Base-by-base conservation (phyloP, 1,140 invertebrate species). In the Lordiphosa collinella region DNA sequence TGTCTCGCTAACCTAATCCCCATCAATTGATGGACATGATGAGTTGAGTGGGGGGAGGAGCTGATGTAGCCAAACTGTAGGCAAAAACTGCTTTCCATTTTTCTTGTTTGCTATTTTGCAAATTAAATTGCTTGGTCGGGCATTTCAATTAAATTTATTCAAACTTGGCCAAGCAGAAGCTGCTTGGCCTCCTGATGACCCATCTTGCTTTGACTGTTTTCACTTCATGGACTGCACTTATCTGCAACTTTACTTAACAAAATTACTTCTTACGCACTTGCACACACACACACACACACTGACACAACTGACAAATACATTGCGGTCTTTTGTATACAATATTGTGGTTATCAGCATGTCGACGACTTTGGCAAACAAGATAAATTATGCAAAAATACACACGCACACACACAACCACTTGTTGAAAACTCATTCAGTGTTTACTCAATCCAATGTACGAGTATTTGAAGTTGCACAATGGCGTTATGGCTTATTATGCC, bases 321-420 rank as follows among this genome's bases (percentile, higher is more conserved):
- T 82, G 64, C 51, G 64, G 47, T 56, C 54, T 56, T 66, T 82
- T 59, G 38, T 75, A 54, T 50, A 67, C 47, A 47, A 56, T 41
- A 65, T 59, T 82, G 68, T 61, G 76, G 55, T 51, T 67, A 63
- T 57, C 61, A 57, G 64, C 41, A 49, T 61, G 58, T 61, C 55
- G 13, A 49, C 47, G 47, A 18, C 22, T 34, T 49, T 49, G 47
- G 59, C 58, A 58, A 73, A 73, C 58, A 84, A 72, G 55, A 84
- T 84, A 76, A 82, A 84, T 82, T 84, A 82, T 82, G 72, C 66
- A 67, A 75, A 75, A 76, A 71, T 73, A 48, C 49, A 62, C 55
- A 79, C 18, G 44, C 25, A 50, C 14, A 48, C 13, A 35, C 29
- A 61, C n/a, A 50, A 47, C 61, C 71, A 80, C 76, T 80, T 80